A percentile compares a stretch with the other conserved stretches of the same genome.
These are phyloP conservation scores for Hoplostethus atlanticus DNA, from an alignment of 2,797 vertebrate species.

Conservation along the genomic window DNA sequence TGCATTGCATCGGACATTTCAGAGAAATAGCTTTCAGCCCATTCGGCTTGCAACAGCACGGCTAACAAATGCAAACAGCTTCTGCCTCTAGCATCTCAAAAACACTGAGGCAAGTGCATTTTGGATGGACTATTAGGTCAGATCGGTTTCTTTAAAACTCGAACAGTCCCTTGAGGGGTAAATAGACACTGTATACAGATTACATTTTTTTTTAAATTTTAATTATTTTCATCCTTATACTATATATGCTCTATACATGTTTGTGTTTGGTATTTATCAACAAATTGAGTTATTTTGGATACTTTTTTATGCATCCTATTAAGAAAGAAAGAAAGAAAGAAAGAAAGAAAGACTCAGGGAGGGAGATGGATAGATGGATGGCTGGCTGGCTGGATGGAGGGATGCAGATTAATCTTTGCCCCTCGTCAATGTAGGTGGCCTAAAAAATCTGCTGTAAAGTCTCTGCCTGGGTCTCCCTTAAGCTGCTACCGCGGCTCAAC, in stretches of 20 bases:
- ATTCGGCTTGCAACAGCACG: not conserved
- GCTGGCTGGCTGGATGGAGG: conserved; percentile 42
- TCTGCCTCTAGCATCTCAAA: too few species aligned
- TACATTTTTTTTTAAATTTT: too few species aligned
- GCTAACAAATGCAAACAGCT: not conserved
- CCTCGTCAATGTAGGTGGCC: conserved; percentile 67
- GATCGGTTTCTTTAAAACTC: too few species aligned
- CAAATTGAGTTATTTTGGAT: not conserved
- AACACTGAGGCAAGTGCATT: too few species aligned
- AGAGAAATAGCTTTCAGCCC: too few species aligned
- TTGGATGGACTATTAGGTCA: too few species aligned
- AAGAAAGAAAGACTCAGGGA: not conserved
- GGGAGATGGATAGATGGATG: conserved; percentile 3
- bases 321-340: not conserved
- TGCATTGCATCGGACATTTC: not conserved
- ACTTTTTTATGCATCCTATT: not conserved
- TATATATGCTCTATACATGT: too few species aligned
- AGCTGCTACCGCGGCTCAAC: conserved; percentile 77
- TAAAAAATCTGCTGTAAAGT: conserved; percentile 80
- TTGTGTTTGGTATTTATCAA: too few species aligned
- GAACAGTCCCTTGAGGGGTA: too few species aligned
- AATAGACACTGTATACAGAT: too few species aligned
- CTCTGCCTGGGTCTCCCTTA: conserved; percentile 73
- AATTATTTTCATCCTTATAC: too few species aligned
- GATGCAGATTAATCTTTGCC: conserved; percentile 72